Base-by-base conservation (phyloP, 2,888 invertebrate species). In the Chirona hameri region DNA sequence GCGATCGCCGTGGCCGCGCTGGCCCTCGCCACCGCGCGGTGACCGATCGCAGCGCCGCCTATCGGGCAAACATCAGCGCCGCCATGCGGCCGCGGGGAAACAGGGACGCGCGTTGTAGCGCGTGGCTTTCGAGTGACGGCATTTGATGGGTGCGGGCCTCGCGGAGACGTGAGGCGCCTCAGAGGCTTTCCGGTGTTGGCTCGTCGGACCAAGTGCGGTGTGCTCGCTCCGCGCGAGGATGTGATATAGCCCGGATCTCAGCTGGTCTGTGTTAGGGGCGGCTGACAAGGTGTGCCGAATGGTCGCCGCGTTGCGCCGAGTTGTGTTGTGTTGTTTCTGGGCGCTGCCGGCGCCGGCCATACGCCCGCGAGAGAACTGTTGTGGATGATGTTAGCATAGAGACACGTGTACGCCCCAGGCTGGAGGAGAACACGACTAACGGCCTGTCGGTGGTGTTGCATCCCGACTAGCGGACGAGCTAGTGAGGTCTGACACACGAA, bases 31-130 rank as follows among this genome's bases (percentile, higher is more conserved):
- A 31, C 55, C 60, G 69, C 29, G 2, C 82, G 79, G 76, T 48
- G 31, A 82, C 21, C 15, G 31, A 82, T 24, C 15, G 48, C 48
- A 57, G 57, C 57, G 82, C 52, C 82, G 39, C 52, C 57, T 46
- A 24, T n/a, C 55, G 52, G 46, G 52, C 65, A 15, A 52, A 46
- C 52, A 52, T 3, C 46, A 24, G 76, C 76, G 76, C 76, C 76
- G 76, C 76, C 46, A 39, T 7, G 76, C 24, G 46, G 24, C 72
- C 31, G 72, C 72, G 7, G 31, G 18, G 39, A 69, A 14, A 69
- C 29, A 29, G 69, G 14, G 29, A 29, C 12, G 12, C 27, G 69
- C 69, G 27, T 27, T 60, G 60, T 60, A 60, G 69, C 24, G 65
- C 65, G 27, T 12, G 27, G 24, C 21, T n/a, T 9, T 24, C 3